phyloP scores from a whole-genome alignment of 2,888 invertebrate genomes.

The Chelonus formosanus region DNA sequence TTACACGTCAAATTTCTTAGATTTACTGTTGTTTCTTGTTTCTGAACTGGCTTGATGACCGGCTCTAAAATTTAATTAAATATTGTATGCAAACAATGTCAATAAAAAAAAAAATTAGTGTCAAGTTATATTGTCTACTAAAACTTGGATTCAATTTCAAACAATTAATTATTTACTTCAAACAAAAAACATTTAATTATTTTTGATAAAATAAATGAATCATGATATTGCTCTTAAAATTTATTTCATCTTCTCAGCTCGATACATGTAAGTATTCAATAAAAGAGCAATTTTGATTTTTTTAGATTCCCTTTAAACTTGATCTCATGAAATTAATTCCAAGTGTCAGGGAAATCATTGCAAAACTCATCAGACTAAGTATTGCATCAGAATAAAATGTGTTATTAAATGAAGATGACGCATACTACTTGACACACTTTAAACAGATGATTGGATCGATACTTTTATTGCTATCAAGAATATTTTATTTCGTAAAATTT shows the following conservation, averaged over 20 bases:
- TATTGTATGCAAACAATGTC: not conserved
- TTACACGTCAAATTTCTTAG: conserved; percentile 51
- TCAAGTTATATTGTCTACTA: too few species aligned
- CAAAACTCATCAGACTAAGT: conserved; percentile 18
- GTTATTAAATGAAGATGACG: conserved; percentile 16
- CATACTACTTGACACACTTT: conserved; percentile 16
- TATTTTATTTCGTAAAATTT: not conserved
- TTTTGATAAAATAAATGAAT: too few species aligned
- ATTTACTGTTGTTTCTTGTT: conserved; percentile 48
- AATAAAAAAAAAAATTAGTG: not conserved
- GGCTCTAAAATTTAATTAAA: not conserved
- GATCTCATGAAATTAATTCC: not conserved
- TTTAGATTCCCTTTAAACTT: not conserved
- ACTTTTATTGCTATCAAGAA: not conserved
- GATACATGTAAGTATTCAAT: too few species aligned
- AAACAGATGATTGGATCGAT: not conserved
- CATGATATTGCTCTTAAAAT: too few species aligned
- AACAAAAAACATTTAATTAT: too few species aligned
- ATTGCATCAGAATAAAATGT: conserved; percentile 15
- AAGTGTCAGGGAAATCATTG: conserved; percentile 10
- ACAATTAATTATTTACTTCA: too few species aligned
- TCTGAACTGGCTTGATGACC: conserved; percentile 38
- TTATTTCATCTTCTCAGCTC: too few species aligned
- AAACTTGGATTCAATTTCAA: too few species aligned
- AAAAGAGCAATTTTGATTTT: too few species aligned